phyloP scores from a whole-genome alignment of 2,888 invertebrate species.

The Lycia hirtaria region DNA sequence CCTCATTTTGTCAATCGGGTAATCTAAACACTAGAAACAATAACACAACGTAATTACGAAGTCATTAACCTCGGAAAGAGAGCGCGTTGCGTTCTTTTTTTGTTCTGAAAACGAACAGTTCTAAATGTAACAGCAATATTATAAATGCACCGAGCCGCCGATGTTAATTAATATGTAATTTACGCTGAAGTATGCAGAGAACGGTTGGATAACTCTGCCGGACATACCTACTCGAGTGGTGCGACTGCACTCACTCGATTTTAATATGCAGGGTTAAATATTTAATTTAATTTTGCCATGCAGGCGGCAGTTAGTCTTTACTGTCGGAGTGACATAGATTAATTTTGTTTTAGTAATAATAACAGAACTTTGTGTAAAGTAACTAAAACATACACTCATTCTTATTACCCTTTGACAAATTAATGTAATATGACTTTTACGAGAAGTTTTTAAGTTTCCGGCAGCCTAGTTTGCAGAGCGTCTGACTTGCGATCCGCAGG shows the following conservation, averaged over 20 bases:
- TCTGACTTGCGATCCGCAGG: no score
- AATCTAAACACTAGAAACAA: background rate
- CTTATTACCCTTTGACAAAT: no score
- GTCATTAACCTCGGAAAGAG: constrained; percentile 29
- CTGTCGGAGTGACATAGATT: no score
- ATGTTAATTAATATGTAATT: constrained; percentile 26
- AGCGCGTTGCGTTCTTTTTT: constrained; percentile 11
- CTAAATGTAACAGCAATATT: constrained; percentile 10
- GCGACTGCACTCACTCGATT: background rate
- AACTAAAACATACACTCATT: no score
- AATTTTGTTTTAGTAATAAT: no score
- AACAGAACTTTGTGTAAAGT: no score
- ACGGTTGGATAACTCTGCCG: constrained; percentile 9
- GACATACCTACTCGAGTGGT: background rate
- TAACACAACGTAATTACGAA: constrained; percentile 31
- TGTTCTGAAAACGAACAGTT: constrained; percentile 25
- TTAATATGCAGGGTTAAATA: background rate
- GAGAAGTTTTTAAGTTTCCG: no score
- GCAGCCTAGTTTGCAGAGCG: no score
- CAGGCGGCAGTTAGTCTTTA: background rate
- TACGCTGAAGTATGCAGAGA: constrained; percentile 15
- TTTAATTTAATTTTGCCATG: background rate
- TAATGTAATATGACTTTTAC: no score
- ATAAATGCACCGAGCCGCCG: constrained; percentile 23
- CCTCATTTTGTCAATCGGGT: no score